These are phyloP conservation scores for Zygogramma bicolorata DNA, from an alignment of 2,888 invertebrate species.

Conservation along the genomic window DNA sequence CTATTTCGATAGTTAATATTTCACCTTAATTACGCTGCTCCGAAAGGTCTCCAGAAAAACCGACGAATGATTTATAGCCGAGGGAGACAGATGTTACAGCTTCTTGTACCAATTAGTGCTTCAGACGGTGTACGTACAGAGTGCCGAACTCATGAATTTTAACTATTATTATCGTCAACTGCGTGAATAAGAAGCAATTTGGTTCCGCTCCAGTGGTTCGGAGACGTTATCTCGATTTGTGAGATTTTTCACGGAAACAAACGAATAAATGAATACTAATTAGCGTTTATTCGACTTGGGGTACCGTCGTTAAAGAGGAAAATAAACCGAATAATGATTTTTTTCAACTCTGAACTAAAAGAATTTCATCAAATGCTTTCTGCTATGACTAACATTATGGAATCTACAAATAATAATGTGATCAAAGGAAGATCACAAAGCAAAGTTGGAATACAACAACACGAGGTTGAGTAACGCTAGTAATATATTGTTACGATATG, in stretches of 20 bases:
- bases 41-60: not conserved
- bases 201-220: not conserved
- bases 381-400: too few relatives aligned
- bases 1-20: constrained; percentile 2
- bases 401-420: too few relatives aligned
- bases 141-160: constrained; percentile 3
- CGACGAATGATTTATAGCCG: not conserved
- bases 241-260: not conserved
- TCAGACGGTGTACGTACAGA: not conserved
- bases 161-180: not conserved
- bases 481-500: too few relatives aligned
- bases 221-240: not conserved
- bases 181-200: not conserved
- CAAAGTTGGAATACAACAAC: too few relatives aligned
- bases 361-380: too few relatives aligned
- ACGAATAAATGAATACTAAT: too few relatives aligned
- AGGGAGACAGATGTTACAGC: constrained; percentile 4
- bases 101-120: constrained; percentile 7
- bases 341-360: too few relatives aligned
- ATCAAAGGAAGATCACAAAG: too few relatives aligned
- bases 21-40: constrained; percentile 3
- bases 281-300: too few relatives aligned
- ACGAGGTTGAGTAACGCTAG: too few relatives aligned
- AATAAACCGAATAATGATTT: too few relatives aligned
- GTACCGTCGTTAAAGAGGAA: too few relatives aligned